phyloP scores from a whole-genome alignment of 2,888 invertebrate genomes.

The Junonia oenone region DNA sequence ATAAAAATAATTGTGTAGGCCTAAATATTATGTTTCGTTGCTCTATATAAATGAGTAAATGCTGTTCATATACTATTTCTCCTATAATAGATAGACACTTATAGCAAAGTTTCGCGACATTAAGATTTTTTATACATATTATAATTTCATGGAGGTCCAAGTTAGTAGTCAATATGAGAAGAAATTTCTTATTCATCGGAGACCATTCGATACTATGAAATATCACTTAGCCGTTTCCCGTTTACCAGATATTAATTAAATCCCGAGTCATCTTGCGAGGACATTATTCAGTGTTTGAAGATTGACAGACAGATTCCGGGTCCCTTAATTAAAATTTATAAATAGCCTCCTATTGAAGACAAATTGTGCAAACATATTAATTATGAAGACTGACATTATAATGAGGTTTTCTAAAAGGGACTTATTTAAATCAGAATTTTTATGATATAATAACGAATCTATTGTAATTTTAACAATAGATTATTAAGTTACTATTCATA shows the following conservation, averaged over 20 bases:
- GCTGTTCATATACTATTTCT: too few species aligned
- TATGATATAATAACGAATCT: not conserved
- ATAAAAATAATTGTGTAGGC: too few species aligned
- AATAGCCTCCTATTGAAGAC: slow-evolving; percentile 32
- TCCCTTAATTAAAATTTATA: slow-evolving; percentile 51
- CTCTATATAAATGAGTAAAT: too few species aligned
- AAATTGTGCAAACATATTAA: slow-evolving; percentile 29
- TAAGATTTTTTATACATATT: too few species aligned
- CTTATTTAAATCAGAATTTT: slow-evolving; percentile 8
- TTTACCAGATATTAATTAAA: slow-evolving; percentile 58
- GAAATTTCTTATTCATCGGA: not conserved
- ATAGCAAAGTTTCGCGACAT: too few species aligned
- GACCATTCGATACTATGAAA: not conserved
- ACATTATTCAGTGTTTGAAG: slow-evolving; percentile 47
- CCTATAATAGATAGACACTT: too few species aligned
- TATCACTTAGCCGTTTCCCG: slow-evolving; percentile 27
- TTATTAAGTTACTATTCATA: not conserved
- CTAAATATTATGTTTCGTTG: too few species aligned
- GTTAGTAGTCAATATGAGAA: not conserved
- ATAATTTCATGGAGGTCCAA: too few species aligned
- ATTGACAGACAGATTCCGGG: slow-evolving; percentile 46
- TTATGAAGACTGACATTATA: slow-evolving; percentile 19
- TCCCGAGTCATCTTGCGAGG: slow-evolving; percentile 48
- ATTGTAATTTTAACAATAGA: not conserved
- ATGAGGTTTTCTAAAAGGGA: slow-evolving; percentile 12